Evolutionary conservation across 2,888 invertebrate genomes (phyloP), one percentile per base, ranked within the genome.

Genomic region (Chalcosyrphus nemorum): DNA sequence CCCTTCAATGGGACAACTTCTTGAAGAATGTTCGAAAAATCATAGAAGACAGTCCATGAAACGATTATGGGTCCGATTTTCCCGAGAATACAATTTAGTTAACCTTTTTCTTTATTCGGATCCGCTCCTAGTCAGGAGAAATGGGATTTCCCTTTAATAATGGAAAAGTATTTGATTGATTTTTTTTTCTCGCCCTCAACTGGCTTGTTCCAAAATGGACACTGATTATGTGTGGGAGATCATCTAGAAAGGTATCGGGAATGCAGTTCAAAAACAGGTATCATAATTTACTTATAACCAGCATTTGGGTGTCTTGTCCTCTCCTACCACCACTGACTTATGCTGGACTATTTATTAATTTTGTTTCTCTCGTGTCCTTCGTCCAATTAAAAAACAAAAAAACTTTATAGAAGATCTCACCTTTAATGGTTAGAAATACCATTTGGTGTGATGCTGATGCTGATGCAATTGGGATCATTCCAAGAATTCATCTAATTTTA

Each of bases 381-480:
- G 41, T 15, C 68, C 76, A 76, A 76, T 76, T 76, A 76, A 76
- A 71, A 52, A 61, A 66, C 41, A 68, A 76, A 76, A 71, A 52
- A 61, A 66, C 41, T 7, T 21, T 43, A 11, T 9, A 38, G 21
- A 19, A 38, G 65, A 35, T 21, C 75, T 32, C 56, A 54, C 68
- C 68, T 76, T 68, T 59, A 57, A 66, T 50, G 43, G 41, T 50
- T 65, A 27, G 38, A 65, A 57, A 63, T 74, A 35, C 74, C 54
- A 74, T 74, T 63, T 41, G 21, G 43, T 54, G 13, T 32, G 45
- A 24, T 56, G 56, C 65, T 75, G 66, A 76, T 66, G 75, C 75
- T n/a, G n/a, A n/a, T n/a, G n/a, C n/a, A n/a, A 66, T 66, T 76
- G 66, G 66, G 66, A 43, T n/a, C 50, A 68, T 77, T 77, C 77